Base-by-base conservation (phyloP, 1,140 invertebrate species). In the Procambarus clarkii region DNA sequence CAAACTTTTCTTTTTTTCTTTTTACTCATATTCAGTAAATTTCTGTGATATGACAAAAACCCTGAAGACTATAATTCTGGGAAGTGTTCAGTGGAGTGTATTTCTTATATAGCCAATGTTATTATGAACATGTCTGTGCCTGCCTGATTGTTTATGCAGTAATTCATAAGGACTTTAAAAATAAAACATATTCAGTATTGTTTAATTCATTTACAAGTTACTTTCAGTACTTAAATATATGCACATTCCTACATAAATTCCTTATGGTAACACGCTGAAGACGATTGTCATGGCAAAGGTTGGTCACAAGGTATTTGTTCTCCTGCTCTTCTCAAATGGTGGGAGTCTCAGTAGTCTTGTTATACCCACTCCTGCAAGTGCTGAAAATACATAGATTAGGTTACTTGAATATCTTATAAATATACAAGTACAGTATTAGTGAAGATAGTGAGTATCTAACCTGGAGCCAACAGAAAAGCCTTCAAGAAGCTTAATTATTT, bases 261-360 rank as follows among this genome's bases (percentile, higher is more conserved):
- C 54, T 58, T 13, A 9, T 58, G 13, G 54, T 58, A 9, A 58
- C 54, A 58, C 13, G 2, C 54, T 58, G 13, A 34, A 58, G 54
- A 13, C 2, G 54, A 9, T 58, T 58, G 2, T 34, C 54, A 58
- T 58, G 3, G 8, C n/a, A 9, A 18, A 76, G 46, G 5, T 9
- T 78, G 5, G 64, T 71, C 15, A 71, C 34, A 15, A 48, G 13
- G 21, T 21, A 78, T 54, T 78, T 46, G 78, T 48, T 7, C 44
- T 50, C 50, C 44, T 50, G 24, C 46, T 76, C 69, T 86, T 79
- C 11, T 88, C 77, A 80, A 88, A 88, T 69, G 86, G 86, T 88
- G 86, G 86, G 21, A 88, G 77, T 24, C 60, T 58, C 18, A 88
- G 46, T 15, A 88, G 58, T 80, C 86, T 64, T 79, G 86, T 80